Evolutionary conservation across 2,888 invertebrate genomes (phyloP).

Genomic region (Ctena decussata): DNA sequence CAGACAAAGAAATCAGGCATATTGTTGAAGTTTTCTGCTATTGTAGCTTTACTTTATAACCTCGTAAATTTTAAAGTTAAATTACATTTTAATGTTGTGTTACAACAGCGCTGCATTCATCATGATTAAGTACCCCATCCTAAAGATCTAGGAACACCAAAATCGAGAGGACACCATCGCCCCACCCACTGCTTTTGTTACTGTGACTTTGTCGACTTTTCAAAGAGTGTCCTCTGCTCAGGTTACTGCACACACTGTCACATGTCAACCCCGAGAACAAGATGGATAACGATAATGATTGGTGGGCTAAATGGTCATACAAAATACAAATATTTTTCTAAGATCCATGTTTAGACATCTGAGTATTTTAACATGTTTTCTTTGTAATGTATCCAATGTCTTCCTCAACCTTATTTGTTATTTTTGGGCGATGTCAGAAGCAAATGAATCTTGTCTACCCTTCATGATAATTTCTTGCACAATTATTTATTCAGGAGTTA

Average conservation of each 20-base stretch:
- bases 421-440: not conserved
- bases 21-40: not conserved
- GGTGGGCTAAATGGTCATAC: not conserved
- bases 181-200: constrained; percentile 2
- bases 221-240: not conserved
- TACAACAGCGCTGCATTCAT: constrained; percentile 29
- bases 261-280: not conserved
- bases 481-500: not conserved
- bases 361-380: not conserved
- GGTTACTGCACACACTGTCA: constrained; percentile 7
- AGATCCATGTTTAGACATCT: not conserved
- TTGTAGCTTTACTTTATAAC: not conserved
- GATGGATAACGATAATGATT: constrained; percentile 8
- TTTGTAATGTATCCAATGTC: not conserved
- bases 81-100: constrained; percentile 54
- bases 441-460: not conserved
- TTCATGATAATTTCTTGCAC: not conserved
- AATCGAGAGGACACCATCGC: not conserved
- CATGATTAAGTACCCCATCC: constrained; percentile 6
- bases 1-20: not conserved
- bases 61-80: constrained; percentile 33
- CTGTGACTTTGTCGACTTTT: not conserved
- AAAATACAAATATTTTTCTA: constrained; percentile 2
- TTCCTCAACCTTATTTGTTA: not conserved
- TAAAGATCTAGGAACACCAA: not conserved